These are phyloP conservation scores for Cyrtodaria siliqua DNA, from an alignment of 2,888 invertebrate species.

Conservation along the genomic window DNA sequence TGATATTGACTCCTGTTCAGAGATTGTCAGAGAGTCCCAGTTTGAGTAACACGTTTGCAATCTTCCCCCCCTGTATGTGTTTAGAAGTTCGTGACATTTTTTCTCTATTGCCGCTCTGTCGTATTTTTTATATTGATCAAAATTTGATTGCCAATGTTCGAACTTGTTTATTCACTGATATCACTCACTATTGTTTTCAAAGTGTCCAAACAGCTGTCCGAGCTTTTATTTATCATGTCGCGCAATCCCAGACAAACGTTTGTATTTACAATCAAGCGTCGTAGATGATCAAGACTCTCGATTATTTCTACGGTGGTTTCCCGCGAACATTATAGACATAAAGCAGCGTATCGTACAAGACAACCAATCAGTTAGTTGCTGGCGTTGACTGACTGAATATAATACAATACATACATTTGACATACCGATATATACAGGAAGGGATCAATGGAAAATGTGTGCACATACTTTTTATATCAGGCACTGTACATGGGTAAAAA, in stretches of 20 bases:
- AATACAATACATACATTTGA: no score
- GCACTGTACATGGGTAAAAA: no score
- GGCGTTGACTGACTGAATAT: no score
- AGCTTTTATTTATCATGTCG: constrained; percentile 5
- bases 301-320: no score
- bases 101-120: constrained; percentile 40
- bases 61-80: constrained; percentile 30
- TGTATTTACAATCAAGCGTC: no score
- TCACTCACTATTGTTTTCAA: constrained; percentile 1
- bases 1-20: constrained; percentile 27
- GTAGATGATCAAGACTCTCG: no score
- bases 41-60: constrained; percentile 28
- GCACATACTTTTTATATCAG: no score
- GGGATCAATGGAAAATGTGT: no score
- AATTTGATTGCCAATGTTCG: background rate
- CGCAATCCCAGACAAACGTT: constrained; percentile 6
- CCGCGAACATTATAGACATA: no score
- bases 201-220: constrained; percentile 1
- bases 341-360: no score
- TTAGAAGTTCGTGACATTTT: constrained; percentile 29
- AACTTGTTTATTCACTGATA: background rate
- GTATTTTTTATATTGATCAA: constrained; percentile 5
- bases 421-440: no score
- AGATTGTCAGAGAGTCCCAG: constrained; percentile 27
- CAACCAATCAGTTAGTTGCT: no score